These are phyloP conservation scores for Nebria brevicollis DNA, from an alignment of 2,888 invertebrate genomes.

Conservation along the genomic window DNA sequence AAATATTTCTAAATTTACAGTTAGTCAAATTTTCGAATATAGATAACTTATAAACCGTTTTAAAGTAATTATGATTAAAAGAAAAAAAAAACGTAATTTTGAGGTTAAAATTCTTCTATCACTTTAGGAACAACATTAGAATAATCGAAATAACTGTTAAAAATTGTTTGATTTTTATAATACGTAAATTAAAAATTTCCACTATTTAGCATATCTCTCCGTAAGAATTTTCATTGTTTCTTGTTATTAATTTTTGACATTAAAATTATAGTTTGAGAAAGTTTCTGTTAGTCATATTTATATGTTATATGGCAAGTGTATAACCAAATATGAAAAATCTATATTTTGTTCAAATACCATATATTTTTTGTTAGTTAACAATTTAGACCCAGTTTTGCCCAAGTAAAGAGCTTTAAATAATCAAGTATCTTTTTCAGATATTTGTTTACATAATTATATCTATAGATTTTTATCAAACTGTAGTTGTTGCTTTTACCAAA, in stretches of 20 bases:
- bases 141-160: conserved; percentile 40
- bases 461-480: background rate
- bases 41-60: conserved; percentile 34
- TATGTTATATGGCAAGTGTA: background rate
- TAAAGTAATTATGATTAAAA: conserved; percentile 25
- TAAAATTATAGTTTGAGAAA: background rate
- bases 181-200: background rate
- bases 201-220: conserved; percentile 32
- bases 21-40: conserved; percentile 20
- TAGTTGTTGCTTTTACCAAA: background rate
- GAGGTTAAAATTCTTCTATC: conserved; percentile 42
- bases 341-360: background rate
- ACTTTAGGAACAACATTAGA: conserved; percentile 36
- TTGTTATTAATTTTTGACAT: background rate
- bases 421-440: background rate
- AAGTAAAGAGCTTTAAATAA: background rate
- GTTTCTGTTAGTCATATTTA: background rate
- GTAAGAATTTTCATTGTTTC: background rate
- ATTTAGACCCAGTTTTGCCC: background rate
- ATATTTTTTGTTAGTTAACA: background rate
- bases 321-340: background rate
- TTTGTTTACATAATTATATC: background rate
- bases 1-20: conserved; percentile 35
- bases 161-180: conserved; percentile 13
- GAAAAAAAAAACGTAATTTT: conserved; percentile 31